Evolutionary conservation across 2,797 vertebrate genomes (phyloP).

Genomic region (Coregonus sp.): DNA sequence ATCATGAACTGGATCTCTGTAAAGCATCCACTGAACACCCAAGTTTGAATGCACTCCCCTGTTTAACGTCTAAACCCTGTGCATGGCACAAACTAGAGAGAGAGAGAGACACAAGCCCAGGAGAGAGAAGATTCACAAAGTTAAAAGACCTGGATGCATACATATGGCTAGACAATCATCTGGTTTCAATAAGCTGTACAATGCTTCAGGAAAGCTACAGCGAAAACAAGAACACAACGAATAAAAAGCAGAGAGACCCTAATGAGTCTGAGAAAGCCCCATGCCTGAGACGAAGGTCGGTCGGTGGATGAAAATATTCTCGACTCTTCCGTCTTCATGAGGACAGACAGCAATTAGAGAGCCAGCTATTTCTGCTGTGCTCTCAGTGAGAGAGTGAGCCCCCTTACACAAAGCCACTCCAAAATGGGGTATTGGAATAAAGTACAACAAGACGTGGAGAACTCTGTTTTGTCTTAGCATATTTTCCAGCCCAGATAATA

Average conservation of each 20-base stretch:
- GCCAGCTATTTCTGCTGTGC: constrained; percentile 52
- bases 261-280: constrained; percentile 45
- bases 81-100: constrained; percentile 17
- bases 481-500: constrained; percentile 75
- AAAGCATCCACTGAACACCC: constrained; percentile 47
- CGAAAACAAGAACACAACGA: constrained; percentile 33
- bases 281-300: constrained; percentile 26
- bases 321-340: constrained; percentile 24
- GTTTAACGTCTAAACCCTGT: constrained; percentile 56
- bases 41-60: constrained; percentile 42
- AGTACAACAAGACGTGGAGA: constrained; percentile 51
- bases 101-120: neutral
- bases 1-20: constrained; percentile 30
- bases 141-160: constrained; percentile 30
- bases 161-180: constrained; percentile 57
- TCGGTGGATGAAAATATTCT: constrained; percentile 40
- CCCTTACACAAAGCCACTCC: constrained; percentile 51
- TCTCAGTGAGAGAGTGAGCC: constrained; percentile 42
- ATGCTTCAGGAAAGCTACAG: constrained; percentile 39
- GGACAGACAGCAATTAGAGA: constrained; percentile 66
- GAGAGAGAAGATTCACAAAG: constrained; percentile 14
- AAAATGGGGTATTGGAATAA: constrained; percentile 54
- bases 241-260: constrained; percentile 51
- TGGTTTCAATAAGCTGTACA: constrained; percentile 64
- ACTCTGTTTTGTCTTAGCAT: constrained; percentile 58